Base-by-base conservation (phyloP, 1,140 invertebrate species). In the Calliphora vicina region DNA sequence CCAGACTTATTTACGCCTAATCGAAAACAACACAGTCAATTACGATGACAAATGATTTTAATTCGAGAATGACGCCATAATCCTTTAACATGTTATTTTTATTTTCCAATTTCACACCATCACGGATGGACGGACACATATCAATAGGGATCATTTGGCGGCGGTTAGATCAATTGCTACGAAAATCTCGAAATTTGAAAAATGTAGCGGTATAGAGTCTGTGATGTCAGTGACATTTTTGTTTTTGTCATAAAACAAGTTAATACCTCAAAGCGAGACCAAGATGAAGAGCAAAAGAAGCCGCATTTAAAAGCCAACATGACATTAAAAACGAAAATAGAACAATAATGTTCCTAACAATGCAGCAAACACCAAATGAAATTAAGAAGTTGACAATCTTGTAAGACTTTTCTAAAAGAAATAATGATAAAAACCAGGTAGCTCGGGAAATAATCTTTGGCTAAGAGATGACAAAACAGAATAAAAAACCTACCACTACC, bases 381-480 rank as follows among this genome's bases (percentile, higher is more conserved):
- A 78, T 78, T 78, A 78, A 45, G 74, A 78, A 78, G 74, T 78
- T 78, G 74, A 78, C 74, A 78, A 43, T 78, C 35, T 23, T 13
- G n/a, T 43, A 45, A 78, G 45, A 20, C 74, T 43, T 43, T 78
- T 15, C 0, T 10, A 78, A 78, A 78, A 78, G 74, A 78, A 67
- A 23, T 23, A 67, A 6, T 6, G 61, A 23, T 67, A 67, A 23
- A 67, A 20, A 67, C 20, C 61, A 67, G 61, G 61, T 67, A 67
- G 61, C 9, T 23, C 0, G 9, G n/a, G 25, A n/a, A 23, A 23
- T 67, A 25, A 25, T 67, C 45, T 10, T 74, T 35, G 74, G 6
- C n/a, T 35, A n/a, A 5, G 12, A 35, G 23, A 23, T 43, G 74
- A 78, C 5, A 76, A 76, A 76, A 42, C 8, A 35, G 3, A 27